Base-by-base conservation (phyloP, 2,113 vertebrate species). In the Elephas maximus region DNA sequence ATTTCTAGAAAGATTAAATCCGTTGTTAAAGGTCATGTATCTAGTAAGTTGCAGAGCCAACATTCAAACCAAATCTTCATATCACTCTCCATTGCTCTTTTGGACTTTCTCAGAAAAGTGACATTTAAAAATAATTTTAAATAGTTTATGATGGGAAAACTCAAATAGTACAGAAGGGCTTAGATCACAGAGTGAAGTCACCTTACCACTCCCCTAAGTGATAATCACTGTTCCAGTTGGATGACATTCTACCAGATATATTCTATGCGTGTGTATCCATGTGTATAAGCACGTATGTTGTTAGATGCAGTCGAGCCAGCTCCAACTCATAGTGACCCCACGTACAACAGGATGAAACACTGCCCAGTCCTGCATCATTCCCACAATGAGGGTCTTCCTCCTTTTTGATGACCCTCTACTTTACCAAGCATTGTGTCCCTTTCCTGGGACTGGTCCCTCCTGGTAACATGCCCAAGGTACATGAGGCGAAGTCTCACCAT, bases 101-200 rank as follows among this genome's bases (percentile, higher is more conserved):
- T 80, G 84, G 65, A 15, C 60, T 93, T 88, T 80, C 37, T 91
- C 67, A 95, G 53, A 93, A 73, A 80, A 6, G 5, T 33, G 78
- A 14, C 41, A 85, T 82, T 96, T 41, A 30, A 93, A 81, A 83
- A 63, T 92, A 63, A 80, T 79, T 85, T 95, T 84, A 44, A 57
- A 33, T 71, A 77, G 65, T 60, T 89, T n/a, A n/a, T 94, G 24
- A 53, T 37, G 26, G 51, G 88, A 90, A 84, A 78, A 23, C 41
- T 81, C 45, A 77, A 87, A 67, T 15, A 76, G 33, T 41, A 33
- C 21, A 73, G 73, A 90, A 78, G 15, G 73, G 37, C 17, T 41
- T 74, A 48, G 83, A 14, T 92, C 44, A 84, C 45, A 21, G 60
- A 93, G 20, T 41, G 69, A 87, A 84, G 53, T 69, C 15, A 30